Percentiles rank a stretch among this genome's conserved stretches.
Conservation (phyloP, 2,797 vertebrate species). For the Cygnus olor region DNA sequence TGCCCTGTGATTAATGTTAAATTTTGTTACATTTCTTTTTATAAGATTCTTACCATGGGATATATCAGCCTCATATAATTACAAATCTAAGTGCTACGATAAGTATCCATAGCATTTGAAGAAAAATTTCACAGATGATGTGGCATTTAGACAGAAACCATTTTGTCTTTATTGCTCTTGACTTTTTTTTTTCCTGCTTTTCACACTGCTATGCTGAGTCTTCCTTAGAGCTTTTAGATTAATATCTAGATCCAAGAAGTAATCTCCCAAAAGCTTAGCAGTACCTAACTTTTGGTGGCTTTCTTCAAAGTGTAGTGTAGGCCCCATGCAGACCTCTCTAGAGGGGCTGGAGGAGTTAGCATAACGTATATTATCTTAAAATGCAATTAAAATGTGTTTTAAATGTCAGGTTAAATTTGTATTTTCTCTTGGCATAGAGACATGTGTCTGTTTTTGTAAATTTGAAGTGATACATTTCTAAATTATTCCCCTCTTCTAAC, state of each 20-base stretch:
- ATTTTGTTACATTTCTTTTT: background rate
- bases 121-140: background rate
- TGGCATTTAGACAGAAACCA: background rate
- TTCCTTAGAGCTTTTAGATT: background rate
- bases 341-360: background rate
- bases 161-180: constrained; percentile 1
- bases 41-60: background rate
- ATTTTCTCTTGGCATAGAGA: background rate
- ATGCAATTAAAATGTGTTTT: background rate
- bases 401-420: background rate
- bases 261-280: background rate
- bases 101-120: background rate
- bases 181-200: background rate
- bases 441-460: background rate
- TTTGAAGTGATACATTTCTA: background rate
- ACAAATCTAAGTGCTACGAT: background rate
- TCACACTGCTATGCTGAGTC: background rate
- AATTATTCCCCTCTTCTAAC: background rate
- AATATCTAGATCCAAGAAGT: background rate
- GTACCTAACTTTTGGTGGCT: background rate
- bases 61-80: background rate
- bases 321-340: background rate
- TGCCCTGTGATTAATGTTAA: background rate
- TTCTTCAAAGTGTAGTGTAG: background rate
- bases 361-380: background rate